Evolutionary conservation across 2,888 invertebrate genomes (phyloP).

Genomic region (Nomada fucata): DNA sequence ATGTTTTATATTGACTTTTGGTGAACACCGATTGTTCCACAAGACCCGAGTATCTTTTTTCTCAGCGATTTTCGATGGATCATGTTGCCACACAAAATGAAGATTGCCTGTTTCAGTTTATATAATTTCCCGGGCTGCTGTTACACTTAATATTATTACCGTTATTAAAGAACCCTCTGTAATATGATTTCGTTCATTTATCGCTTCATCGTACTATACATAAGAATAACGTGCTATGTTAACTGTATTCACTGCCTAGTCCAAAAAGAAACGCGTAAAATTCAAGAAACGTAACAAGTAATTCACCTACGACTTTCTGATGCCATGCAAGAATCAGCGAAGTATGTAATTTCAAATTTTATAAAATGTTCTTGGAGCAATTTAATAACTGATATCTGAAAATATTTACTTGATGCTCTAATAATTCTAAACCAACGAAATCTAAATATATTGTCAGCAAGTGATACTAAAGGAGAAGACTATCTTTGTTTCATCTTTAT

Average conservation of each 20-base stretch:
- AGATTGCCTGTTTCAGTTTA: constrained; percentile 1
- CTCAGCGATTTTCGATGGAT: neutral
- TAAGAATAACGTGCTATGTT: neutral
- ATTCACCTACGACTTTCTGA: too few relatives aligned
- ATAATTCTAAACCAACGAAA: neutral
- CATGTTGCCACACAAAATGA: neutral
- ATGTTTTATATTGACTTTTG: too few relatives aligned
- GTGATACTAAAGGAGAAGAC: too few relatives aligned
- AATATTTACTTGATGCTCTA: too few relatives aligned
- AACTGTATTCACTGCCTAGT: constrained; percentile 2
- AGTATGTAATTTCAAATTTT: too few relatives aligned
- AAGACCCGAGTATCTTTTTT: neutral
- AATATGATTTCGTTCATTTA: constrained; percentile 11
- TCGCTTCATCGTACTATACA: neutral
- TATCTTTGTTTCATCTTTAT: too few relatives aligned
- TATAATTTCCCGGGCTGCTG: constrained; percentile 10
- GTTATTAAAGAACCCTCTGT: constrained; percentile 14
- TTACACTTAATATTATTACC: neutral
- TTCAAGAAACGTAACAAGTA: too few relatives aligned
- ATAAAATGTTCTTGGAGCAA: too few relatives aligned
- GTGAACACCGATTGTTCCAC: neutral
- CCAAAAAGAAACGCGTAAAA: too few relatives aligned
- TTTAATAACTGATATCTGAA: too few relatives aligned
- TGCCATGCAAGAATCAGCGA: too few relatives aligned
- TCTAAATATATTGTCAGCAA: too few relatives aligned